Evolutionary conservation across 2,888 invertebrate genomes (phyloP), one percentile per base, ranked within the genome.

Genomic region (Drosophila neotestacea): DNA sequence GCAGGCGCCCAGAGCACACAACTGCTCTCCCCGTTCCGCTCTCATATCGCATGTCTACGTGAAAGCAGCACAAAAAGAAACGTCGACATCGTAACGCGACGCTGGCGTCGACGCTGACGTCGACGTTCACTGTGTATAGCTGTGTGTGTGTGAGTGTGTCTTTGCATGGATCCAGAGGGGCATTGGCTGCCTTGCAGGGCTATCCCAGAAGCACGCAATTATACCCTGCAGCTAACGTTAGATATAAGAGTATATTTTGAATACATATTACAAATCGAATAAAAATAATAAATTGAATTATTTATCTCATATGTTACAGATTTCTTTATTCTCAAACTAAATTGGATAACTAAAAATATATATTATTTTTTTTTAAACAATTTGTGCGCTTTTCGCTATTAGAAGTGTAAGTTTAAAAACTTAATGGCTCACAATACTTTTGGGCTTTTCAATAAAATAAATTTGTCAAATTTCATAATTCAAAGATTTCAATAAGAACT

Each of bases 1-100:
- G 69, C 83, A 90, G 88, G 88, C 83, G 90, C 78, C 5, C 88
- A 88, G 89, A 60, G 70, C 38, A 27, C 13, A 16, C 54, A 70
- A 47, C 74, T 67, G 44, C 55, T 42, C 65, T 55, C 44, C 22
- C 22, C 55, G 50, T 36, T 41, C 52, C 30, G 52, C 64, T 54
- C 64, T 58, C 32, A 47, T 47, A 52, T 46, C 75, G 62, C 62
- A 47, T 66, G 62, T 68, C 59, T 70, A 63, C 70, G 72, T 79
- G 85, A 85, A 82, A 88, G 77, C 85, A 70, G 56, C 50, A n/a
- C 36, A 11, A 46, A 78, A 76, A 62, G 51, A 69, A 74, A 79
- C 59, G 13, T n/a, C 50, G 47, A 50, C 62, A 62, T n/a, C 50
- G 47, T 42, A 59, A 62, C 66, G 65, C 52, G 47, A 2, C 44